These are phyloP conservation scores for Atrichornis clamosus DNA, from an alignment of 2,113 vertebrate species.

Conservation along the genomic window DNA sequence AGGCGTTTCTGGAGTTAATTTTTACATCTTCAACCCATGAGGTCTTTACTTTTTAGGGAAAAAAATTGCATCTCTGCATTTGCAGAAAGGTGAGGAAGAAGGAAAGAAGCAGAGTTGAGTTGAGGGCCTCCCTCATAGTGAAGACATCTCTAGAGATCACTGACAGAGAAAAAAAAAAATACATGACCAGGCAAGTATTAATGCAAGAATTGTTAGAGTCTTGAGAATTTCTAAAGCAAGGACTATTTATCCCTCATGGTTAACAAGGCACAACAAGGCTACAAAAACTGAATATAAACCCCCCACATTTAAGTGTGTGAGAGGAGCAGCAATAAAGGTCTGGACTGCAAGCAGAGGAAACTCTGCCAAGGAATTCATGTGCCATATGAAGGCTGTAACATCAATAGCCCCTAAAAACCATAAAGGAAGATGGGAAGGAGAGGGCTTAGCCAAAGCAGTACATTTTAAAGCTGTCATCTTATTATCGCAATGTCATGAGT, in stretches of 20 bases:
- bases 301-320: not conserved
- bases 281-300: not conserved
- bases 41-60: not conserved
- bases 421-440: constrained; percentile 1
- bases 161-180: not conserved
- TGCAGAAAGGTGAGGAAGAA: not conserved
- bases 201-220: not conserved
- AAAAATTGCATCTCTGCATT: not conserved
- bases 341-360: not conserved
- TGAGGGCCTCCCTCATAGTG: not conserved
- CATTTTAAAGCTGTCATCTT: constrained; percentile 42
- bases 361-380: constrained; percentile 20
- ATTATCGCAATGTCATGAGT: constrained; percentile 37
- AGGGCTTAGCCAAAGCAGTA: constrained; percentile 25
- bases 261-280: constrained; percentile 50
- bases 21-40: not conserved
- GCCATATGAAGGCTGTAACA: constrained; percentile 47
- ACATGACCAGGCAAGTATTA: not conserved
- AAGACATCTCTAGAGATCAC: not conserved
- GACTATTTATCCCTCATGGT: not conserved
- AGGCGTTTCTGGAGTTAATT: not conserved
- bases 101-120: not conserved
- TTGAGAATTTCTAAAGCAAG: not conserved
- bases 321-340: constrained; percentile 8
- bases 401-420: constrained; percentile 9